Base-by-base conservation (phyloP, 2,888 invertebrate species). In the Dione juno region DNA sequence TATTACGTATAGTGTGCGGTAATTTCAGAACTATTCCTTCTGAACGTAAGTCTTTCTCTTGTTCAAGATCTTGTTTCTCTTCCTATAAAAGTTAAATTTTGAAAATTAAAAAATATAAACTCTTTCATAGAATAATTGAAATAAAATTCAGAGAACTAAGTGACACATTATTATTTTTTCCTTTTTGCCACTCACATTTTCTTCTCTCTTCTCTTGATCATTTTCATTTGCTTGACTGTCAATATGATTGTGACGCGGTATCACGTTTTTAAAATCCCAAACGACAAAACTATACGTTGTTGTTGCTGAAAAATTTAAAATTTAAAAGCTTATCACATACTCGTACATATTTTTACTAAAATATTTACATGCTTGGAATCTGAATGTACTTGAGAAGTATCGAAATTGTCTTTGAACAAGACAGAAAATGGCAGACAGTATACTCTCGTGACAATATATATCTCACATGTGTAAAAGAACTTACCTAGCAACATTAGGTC, bases 1-100 rank as follows among this genome's bases (percentile, higher is more conserved):
- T 99, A 83, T 99, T 99, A 57, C 98, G 94, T 6, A 98, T 97
- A 0, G 98, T 98, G 81, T 97, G 97, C 0, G 97, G 97, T 19
- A 97, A 85, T 40, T 94, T 94, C 45, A 97, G 85, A 10, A 96
- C 95, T 66, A 96, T 94, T 0, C 96, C 96, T 13, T 94, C 94
- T 1, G 86, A 80, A 1, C 85, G 82, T 10, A 82, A 79, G 72
- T 91, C 86, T 72, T 90, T 90, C 63, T 90, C 90, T 19, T 84
- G 83, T 13, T 82, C 80, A 0, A 80, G 80, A 57, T 89, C 90
- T 53, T 81, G 74, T 75, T 89, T 90, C 74, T 89, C 91, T 70
- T 86, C 87, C 90, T 89, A 54, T 3, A 9, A 14, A 61, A 16
- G 0, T 50, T 11, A 19, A 3, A 9, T 45, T 43, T 43, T 43